Base-by-base conservation (phyloP, 2,797 vertebrate genomes). In the Heteromormyrus szaboi region DNA sequence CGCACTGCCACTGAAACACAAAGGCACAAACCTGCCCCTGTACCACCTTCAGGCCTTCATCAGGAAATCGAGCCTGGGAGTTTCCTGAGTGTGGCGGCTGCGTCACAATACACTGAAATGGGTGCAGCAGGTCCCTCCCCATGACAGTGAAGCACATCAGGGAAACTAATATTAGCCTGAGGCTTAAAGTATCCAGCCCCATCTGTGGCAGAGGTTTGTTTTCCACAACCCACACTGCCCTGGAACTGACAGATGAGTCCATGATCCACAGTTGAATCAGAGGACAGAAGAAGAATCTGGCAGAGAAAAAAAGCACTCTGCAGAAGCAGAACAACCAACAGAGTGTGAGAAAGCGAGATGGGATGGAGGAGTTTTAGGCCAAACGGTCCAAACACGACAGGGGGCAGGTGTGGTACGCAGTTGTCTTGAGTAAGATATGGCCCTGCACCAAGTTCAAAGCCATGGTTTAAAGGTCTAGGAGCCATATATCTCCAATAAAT, bases 21-120 rank as follows among this genome's bases (percentile, higher is more conserved):
- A 22, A 48, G 22, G 59, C 59, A 62, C 59, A 62, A 62, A 62
- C 22, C 59, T 62, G 9, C 11, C 25, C 25, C 62, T 68, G 62
- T 33, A 68, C 25, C 11, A 29, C 62, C 25, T 68, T 33, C 25
- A 33, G 62, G 62, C 81, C 46, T 84, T 84, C 22, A 22, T 50
- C 79, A 25, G 41, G 22, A 50, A 22, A 84, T n/a, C 17, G 25
- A 79, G 11, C 68, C 89, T 85, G 41, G 76, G 86, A 41, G 2
- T 54, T 9, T 51, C 33, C 9, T 85, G 89, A 88, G 59, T 76
- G 51, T 90, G 46, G 54, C 79, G 22, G 72, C 89, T 9, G 37
- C 33, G 65, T 84, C 68, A 88, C 88, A 87, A 14, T 46, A 68
- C 83, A 50, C 86, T 88, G 29, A 19, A 33, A 88, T 87, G 62